phyloP scores from a whole-genome alignment of 2,113 vertebrate genomes.

The Cervus canadensis region DNA sequence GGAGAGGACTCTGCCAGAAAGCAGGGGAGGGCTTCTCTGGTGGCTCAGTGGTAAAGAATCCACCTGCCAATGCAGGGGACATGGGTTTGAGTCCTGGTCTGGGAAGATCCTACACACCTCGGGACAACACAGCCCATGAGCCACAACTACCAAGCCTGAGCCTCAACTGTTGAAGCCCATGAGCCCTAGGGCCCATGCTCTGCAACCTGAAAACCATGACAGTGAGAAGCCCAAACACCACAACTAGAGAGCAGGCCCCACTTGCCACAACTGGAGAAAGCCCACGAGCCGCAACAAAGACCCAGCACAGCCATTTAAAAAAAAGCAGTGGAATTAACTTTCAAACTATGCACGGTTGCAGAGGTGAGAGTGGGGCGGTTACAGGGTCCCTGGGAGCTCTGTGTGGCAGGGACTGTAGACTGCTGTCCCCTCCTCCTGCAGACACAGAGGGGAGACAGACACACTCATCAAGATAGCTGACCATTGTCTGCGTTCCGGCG shows the following conservation, averaged over 20 bases:
- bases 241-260: not conserved
- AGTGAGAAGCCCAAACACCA: not conserved
- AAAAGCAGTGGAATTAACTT: not conserved
- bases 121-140: not conserved
- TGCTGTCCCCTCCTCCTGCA: not conserved
- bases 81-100: not conserved
- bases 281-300: not conserved
- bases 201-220: not conserved
- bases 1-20: not conserved
- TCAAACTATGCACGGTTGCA: no score
- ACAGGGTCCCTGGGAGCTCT: not conserved
- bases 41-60: not conserved
- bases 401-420: not conserved
- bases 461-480: not conserved
- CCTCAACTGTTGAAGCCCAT: not conserved
- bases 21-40: not conserved
- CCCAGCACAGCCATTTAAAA: not conserved
- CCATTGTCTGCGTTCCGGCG: accelerated
- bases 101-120: not conserved
- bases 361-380: not conserved
- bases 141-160: not conserved
- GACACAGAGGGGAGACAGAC: not conserved
- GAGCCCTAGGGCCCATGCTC: not conserved
- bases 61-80: not conserved
- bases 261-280: not conserved